phyloP scores from a whole-genome alignment of 2,888 invertebrate genomes.

The Sthenelais limicola region DNA sequence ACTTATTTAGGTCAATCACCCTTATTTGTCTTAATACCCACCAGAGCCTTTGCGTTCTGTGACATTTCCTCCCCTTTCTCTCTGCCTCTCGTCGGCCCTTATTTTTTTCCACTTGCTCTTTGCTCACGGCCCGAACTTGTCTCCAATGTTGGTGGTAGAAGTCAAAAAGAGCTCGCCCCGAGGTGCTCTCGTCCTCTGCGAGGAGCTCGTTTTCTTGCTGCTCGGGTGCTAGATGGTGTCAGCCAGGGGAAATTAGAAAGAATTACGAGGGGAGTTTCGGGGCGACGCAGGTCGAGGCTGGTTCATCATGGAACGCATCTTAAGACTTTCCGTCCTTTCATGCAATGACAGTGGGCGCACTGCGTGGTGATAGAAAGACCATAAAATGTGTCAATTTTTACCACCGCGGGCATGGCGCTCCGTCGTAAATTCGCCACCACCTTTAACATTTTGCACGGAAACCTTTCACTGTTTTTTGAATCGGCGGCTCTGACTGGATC shows the following conservation, averaged over 20 bases:
- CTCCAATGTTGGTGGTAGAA: too few relatives aligned
- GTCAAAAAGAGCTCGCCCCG: too few relatives aligned
- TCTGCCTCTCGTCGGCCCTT: too few relatives aligned
- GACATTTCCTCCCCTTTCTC: too few relatives aligned
- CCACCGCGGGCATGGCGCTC: slow-evolving; percentile 33
- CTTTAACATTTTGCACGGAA: slow-evolving; percentile 9
- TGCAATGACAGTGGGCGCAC: slow-evolving; percentile 12
- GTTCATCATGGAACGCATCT: background rate
- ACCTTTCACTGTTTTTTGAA: slow-evolving; percentile 31
- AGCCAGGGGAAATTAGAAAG: slow-evolving; percentile 19
- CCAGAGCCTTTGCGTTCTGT: too few relatives aligned
- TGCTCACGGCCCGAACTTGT: too few relatives aligned
- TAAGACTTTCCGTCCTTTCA: slow-evolving; percentile 19
- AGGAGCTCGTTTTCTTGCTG: too few relatives aligned
- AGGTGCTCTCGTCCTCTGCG: too few relatives aligned
- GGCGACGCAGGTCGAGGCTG: slow-evolving; percentile 24
- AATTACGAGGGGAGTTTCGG: slow-evolving; percentile 32
- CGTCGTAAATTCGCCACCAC: slow-evolving; percentile 23
- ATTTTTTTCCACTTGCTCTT: too few relatives aligned
- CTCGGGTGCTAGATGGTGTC: too few relatives aligned
- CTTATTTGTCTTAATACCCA: too few relatives aligned
- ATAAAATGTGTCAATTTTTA: slow-evolving; percentile 40
- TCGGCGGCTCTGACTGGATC: slow-evolving; percentile 8
- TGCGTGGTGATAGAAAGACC: slow-evolving; percentile 6
- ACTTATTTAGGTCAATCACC: too few relatives aligned